Evolutionary conservation across 2,888 invertebrate species (phyloP).

Genomic region (Desoria tigrina): DNA sequence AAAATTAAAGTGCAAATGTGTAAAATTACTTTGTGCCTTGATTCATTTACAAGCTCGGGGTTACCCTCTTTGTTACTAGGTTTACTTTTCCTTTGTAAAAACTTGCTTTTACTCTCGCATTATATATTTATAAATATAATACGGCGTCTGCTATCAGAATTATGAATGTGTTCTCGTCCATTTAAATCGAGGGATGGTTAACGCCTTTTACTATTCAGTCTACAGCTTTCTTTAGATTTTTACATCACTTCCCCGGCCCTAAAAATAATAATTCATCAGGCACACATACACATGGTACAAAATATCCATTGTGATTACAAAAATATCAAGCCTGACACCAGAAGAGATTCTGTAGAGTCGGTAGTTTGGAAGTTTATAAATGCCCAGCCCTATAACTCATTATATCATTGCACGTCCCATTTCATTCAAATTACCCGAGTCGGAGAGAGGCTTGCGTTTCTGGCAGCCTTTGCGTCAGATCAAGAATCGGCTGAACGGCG

Average conservation of each 20-base stretch:
- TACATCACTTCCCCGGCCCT: constrained; percentile 2
- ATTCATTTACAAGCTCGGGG: no score
- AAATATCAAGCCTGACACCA: background rate
- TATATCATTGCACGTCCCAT: constrained; percentile 21
- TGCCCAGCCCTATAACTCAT: constrained; percentile 21
- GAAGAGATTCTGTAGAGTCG: background rate
- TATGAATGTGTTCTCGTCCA: constrained; percentile 6
- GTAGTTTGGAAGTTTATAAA: background rate
- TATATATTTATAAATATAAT: no score
- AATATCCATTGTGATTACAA: background rate
- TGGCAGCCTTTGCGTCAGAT: background rate
- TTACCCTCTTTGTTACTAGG: no score
- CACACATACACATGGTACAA: constrained; percentile 4
- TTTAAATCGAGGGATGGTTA: constrained; percentile 19
- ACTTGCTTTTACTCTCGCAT: background rate
- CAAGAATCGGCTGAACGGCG: background rate
- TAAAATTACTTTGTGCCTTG: no score
- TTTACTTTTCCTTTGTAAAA: no score
- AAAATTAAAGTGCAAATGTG: no score
- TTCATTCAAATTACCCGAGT: constrained; percentile 16
- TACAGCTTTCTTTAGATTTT: constrained; percentile 14
- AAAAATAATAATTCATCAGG: background rate
- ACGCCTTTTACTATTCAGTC: constrained; percentile 19
- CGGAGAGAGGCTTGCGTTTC: constrained; percentile 2
- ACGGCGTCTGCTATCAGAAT: constrained; percentile 1